Evolutionary conservation across 2,888 invertebrate species (phyloP), one percentile per base, ranked within the genome.

Genomic region (Chymomyza caudatula): DNA sequence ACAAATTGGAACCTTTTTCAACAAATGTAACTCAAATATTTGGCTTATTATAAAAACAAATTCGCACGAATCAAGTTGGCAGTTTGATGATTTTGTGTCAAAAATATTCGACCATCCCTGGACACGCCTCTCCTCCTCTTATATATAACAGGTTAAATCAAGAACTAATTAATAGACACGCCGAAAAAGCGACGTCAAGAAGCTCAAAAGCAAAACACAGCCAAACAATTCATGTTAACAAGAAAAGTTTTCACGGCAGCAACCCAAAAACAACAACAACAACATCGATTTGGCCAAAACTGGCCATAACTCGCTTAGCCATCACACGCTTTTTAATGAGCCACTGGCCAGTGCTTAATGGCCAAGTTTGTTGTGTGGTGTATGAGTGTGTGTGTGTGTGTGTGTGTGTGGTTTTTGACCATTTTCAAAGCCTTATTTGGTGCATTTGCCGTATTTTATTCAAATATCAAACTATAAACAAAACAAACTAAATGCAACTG

Each of bases 381-480:
- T 29, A 29, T 6, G 6, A 25, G 25, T 25, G 8, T 37, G 2
- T 11, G 2, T 37, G 29, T 37, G 11, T 37, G 11, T 0, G 0
- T 29, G 29, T 29, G 29, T 29, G 4, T 29, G 29, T 37, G 67
- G 55, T 69, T 69, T 69, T 69, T 69, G 74, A 72, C 59, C 72
- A 51, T 60, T 47, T 61, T 67, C 71, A 25, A 56, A 49, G 65
- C 64, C 66, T 54, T 37, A 57, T 47, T 54, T 68, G 58, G 56
- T 29, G 13, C 60, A 51, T 62, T 67, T 11, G 73, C 67, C 57
- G 70, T 71, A 55, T 71, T 85, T 81, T 79, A 83, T 85, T 73
- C 61, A 75, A 83, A 77, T 72, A 75, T 68, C 66, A 63, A 72
- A 64, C 75, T 58, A 77, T 81, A 83, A 81, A 81, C 83, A 25